phyloP scores from a whole-genome alignment of 1,140 invertebrate genomes.

The Neotoxoptera formosana region DNA sequence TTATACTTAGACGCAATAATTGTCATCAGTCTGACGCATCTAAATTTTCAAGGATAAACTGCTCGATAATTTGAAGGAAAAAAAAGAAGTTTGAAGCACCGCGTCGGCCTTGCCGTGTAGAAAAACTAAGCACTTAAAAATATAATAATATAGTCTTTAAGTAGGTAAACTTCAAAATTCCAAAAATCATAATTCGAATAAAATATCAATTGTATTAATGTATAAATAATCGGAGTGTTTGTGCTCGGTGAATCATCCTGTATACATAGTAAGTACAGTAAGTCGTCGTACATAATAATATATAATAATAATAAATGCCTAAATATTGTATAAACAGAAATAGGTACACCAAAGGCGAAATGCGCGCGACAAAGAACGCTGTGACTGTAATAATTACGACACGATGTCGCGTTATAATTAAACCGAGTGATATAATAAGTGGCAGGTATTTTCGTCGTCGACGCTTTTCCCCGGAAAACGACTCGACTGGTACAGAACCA shows the following conservation, averaged over 20 bases:
- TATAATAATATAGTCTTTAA: background rate
- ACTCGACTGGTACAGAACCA: background rate
- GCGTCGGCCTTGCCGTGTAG: background rate
- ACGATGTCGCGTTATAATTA: background rate
- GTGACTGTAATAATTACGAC: background rate
- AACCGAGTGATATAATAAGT: background rate
- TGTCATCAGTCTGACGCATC: no score
- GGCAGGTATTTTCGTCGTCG: background rate
- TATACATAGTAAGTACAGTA: no score
- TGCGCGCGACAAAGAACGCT: background rate
- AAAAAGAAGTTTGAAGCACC: background rate
- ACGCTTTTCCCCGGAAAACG: background rate
- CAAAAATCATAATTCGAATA: background rate
- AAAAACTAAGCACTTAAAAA: no score
- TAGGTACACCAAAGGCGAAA: background rate
- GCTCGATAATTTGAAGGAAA: background rate
- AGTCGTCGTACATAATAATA: no score
- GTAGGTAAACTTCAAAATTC: no score
- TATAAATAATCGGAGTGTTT: background rate
- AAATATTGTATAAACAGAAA: background rate
- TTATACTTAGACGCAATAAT: no score
- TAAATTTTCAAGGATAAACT: background rate
- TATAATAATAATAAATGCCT: background rate
- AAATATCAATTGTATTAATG: no score
- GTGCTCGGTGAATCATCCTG: background rate